Base-by-base conservation (phyloP, 2,797 vertebrate species). In the Neosilurus mollespiculum region DNA sequence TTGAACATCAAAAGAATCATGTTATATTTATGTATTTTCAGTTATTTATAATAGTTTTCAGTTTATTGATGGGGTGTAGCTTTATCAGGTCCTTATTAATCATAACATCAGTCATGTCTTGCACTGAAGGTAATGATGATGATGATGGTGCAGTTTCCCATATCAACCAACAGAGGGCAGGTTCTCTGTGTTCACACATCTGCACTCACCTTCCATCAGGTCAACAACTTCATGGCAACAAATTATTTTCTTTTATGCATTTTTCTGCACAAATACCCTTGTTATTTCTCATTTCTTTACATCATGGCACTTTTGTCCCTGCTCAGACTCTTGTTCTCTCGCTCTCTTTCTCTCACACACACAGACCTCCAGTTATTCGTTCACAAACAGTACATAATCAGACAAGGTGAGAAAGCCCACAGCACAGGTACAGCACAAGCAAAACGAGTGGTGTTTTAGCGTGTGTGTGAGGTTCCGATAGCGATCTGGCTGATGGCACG, bases 391-490 rank as follows among this genome's bases (percentile, higher is more conserved):
- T 15, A 73, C 58, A 10, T 69, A 80, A 69, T 82, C 76, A 81
- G 81, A 34, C 2, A 5, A 87, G 34, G 82, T 86, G 80, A 87
- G 82, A 87, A 87, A 77, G 7, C 80, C 34, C 34, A 79, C 82
- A 85, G 86, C 66, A 9, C 37, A 59, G 58, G 43, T 43, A 71
- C 9, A n/a, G 59, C 54, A 16, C 22, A 53, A 54, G 78, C 80
- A 77, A 86, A 87, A 84, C 80, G 70, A 80, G 80, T 76, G 9
- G 58, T 56, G 72, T 86, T 82, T 86, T 87, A 76, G 77, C 65
- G 65, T 18, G 82, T 81, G 69, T 77, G 82, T 43, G 84, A 66
- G 71, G 75, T 80, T 54, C 54, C 49, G 84, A 84, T 83, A 83
- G 84, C 54, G 86, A 85, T 87, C 86, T 80, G 54, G 73, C 66